These are phyloP conservation scores for Halcyon senegalensis DNA, from an alignment of 2,113 vertebrate species.

Conservation along the genomic window DNA sequence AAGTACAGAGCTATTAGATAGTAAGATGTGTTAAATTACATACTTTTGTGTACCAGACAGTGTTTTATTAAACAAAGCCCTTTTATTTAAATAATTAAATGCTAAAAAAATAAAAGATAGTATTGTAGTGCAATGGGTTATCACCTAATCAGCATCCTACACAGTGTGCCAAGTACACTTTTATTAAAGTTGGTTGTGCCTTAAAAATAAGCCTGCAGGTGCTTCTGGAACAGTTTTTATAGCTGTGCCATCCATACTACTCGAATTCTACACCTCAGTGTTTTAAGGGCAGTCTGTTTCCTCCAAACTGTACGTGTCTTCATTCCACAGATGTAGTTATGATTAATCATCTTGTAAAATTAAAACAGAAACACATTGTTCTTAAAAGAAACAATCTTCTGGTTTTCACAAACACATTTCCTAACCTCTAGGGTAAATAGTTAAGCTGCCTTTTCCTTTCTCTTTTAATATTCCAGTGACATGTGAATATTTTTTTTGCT, in stretches of 20 bases:
- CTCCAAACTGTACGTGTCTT: not conserved
- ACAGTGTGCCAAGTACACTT: not conserved
- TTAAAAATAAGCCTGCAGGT: not conserved
- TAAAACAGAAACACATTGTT: not conserved
- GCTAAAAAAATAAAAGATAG: not conserved
- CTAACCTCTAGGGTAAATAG: not conserved
- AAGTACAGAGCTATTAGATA: not conserved
- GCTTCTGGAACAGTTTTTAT: not conserved
- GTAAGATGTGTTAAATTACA: not conserved
- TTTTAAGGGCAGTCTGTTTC: not conserved
- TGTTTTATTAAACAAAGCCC: not conserved
- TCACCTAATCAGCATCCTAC: not conserved
- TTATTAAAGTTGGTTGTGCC: not conserved
- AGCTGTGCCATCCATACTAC: not conserved
- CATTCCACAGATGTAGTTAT: not conserved
- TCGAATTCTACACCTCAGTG: not conserved
- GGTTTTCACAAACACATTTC: not conserved
- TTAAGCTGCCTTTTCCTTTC: not conserved
- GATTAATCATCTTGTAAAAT: not conserved
- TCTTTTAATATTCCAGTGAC: not conserved
- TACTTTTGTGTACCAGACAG: constrained; percentile 10
- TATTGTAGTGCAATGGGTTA: not conserved
- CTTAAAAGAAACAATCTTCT: not conserved
- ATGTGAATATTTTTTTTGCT: not conserved
- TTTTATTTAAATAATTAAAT: constrained; percentile 17